Conservation (phyloP, 1,140 invertebrate genomes). For the Lethrus apterus region DNA sequence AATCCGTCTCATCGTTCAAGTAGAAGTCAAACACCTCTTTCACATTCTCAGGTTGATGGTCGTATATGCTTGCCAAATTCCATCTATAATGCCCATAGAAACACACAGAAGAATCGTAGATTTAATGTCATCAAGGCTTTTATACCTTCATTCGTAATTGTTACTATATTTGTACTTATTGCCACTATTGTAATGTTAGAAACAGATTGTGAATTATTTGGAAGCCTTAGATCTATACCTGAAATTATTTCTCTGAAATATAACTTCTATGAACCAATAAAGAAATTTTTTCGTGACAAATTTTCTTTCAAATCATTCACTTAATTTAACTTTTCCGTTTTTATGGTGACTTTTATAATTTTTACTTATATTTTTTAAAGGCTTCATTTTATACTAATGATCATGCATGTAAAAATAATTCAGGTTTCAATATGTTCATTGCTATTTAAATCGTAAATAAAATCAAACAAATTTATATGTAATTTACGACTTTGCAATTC, state of each 20-base stretch:
- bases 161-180: conserved; percentile 56
- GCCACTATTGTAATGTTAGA: conserved; percentile 63
- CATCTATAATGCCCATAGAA: conserved; percentile 27
- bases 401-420: conserved; percentile 10
- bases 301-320: conserved; percentile 13
- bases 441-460: conserved; percentile 13
- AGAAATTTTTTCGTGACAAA: conserved; percentile 55
- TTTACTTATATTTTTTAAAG: conserved; percentile 3
- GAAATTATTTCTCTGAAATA: conserved; percentile 70
- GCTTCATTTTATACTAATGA: conserved; percentile 15
- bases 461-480: too few relatives aligned
- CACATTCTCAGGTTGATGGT: conserved; percentile 35
- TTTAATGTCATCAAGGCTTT: conserved; percentile 61
- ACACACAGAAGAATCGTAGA: conserved; percentile 34
- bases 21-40: conserved; percentile 48
- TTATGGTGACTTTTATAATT: conserved; percentile 4
- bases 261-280: conserved; percentile 76
- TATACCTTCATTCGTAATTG: conserved; percentile 63
- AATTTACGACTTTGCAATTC: too few relatives aligned
- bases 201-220: conserved; percentile 64
- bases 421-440: conserved; percentile 13
- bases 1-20: conserved; percentile 47
- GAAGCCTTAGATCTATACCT: conserved; percentile 62
- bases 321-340: background rate
- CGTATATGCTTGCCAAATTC: conserved; percentile 28